Evolutionary conservation across 2,888 invertebrate genomes (phyloP).

Genomic region (Steromphala cineraria): DNA sequence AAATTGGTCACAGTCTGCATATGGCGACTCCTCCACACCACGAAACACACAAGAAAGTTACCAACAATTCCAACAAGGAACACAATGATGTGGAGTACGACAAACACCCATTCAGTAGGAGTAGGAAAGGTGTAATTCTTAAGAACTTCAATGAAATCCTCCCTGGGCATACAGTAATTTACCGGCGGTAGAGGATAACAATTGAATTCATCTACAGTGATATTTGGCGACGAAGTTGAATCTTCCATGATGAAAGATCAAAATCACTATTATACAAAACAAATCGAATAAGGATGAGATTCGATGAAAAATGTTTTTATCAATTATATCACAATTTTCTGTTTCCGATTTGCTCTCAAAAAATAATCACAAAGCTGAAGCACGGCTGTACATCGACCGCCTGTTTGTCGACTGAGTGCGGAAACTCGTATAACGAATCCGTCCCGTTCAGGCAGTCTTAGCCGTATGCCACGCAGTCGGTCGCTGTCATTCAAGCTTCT

Average conservation of each 20-base stretch:
- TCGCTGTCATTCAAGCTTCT: too few relatives aligned
- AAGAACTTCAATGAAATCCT: constrained; percentile 41
- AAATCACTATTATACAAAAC: too few relatives aligned
- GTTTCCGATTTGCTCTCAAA: too few relatives aligned
- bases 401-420: too few relatives aligned
- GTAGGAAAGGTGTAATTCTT: constrained; percentile 59
- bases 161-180: constrained; percentile 5
- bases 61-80: constrained; percentile 90
- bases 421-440: too few relatives aligned
- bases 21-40: constrained; percentile 89
- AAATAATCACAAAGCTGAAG: too few relatives aligned
- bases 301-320: too few relatives aligned
- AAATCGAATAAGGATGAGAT: too few relatives aligned
- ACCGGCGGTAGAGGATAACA: neutral
- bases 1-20: constrained; percentile 96
- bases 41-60: constrained; percentile 90
- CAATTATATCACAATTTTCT: too few relatives aligned
- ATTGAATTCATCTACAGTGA: neutral
- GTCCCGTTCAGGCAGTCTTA: too few relatives aligned
- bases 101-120: constrained; percentile 86
- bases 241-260: neutral
- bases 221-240: neutral
- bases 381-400: too few relatives aligned
- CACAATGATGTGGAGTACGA: constrained; percentile 85
- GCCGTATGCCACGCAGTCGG: too few relatives aligned